Evolutionary conservation across 2,888 invertebrate species (phyloP), one percentile per base, ranked within the genome.

Genomic region (Acanthacorydalis orientalis): DNA sequence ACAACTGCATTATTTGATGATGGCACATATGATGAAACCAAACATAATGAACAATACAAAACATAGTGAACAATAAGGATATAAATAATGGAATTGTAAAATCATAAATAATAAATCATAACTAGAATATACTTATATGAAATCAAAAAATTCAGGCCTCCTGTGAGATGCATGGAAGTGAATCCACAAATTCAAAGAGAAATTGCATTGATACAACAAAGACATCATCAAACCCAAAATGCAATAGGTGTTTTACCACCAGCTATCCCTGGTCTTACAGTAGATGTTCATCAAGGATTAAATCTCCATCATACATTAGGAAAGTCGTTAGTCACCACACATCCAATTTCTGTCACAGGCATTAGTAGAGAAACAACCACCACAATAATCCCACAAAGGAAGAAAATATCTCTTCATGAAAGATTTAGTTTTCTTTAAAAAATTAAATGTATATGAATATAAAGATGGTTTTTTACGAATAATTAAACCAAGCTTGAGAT

Each of bases 181-280:
- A 23, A 47, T 37, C 47, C 47, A 7, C 12, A 11, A 23, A 33
- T 47, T 14, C 47, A 47, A 31, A 32, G 37, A n/a, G 47, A 47
- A 47, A 47, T 47, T 10, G 39, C 47, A 8, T 6, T 47, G 11
- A 47, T 47, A 15, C 47, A 47, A 31, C 32, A 47, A 16, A 34
- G 42, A 7, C 35, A 35, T 16, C 43, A 43, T 4, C 16, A 31
- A 9, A 8, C 16, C 1, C 42, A 12, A 4, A 42, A 8, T 14
- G 31, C 11, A 12, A 31, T 7, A 23, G 33, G 15, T 15, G 14
- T 14, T 15, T 15, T 34, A 15, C 35, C 10, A 31, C 33, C 31
- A 16, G n/a, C 31, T 23, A 38, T 38, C 10, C 46, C 38, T 12
- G 40, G 12, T 31, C 33, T 34, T 12, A 32, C 12, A 10, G 16